These are phyloP conservation scores for Caenorhabditis sp. DNA, from an alignment of 2,888 invertebrate genomes.

Conservation along the genomic window DNA sequence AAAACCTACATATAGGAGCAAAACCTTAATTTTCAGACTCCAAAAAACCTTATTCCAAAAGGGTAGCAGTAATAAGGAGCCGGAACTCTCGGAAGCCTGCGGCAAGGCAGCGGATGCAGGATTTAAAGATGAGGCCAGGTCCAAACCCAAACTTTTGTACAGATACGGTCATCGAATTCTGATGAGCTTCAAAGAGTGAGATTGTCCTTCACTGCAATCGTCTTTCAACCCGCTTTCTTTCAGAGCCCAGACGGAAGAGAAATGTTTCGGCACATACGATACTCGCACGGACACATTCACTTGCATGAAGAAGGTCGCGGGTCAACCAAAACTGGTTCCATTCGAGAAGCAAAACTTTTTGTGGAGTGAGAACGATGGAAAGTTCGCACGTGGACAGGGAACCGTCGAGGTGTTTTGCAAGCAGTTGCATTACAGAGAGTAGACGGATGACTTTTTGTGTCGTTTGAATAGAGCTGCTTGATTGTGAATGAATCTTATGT, in stretches of 20 bases:
- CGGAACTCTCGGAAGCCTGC: constrained; percentile 9
- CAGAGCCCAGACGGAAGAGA: background rate
- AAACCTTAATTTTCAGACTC: background rate
- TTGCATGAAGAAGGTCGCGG: constrained; percentile 13
- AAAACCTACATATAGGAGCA: no score
- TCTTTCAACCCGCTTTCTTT: background rate
- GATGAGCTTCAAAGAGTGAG: constrained; percentile 40
- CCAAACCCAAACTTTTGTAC: constrained; percentile 14
- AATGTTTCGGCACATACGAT: constrained; percentile 56
- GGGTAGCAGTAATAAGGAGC: background rate
- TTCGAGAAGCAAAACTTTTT: constrained; percentile 23
- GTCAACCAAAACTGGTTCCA: background rate
- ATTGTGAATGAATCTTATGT: background rate
- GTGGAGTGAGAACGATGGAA: constrained; percentile 25
- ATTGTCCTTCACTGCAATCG: background rate
- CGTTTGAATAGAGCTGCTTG: background rate
- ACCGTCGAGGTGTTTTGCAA: constrained; percentile 50
- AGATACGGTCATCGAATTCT: constrained; percentile 50
- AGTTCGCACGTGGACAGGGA: constrained; percentile 31
- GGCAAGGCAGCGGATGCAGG: background rate
- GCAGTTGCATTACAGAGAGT: constrained; percentile 5
- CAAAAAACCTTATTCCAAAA: background rate
- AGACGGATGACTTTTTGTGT: background rate
- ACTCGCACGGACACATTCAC: constrained; percentile 45
- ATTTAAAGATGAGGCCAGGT: background rate